These are phyloP conservation scores for Lacerta bilineata DNA, from an alignment of 2,797 vertebrate genomes.

Conservation along the genomic window DNA sequence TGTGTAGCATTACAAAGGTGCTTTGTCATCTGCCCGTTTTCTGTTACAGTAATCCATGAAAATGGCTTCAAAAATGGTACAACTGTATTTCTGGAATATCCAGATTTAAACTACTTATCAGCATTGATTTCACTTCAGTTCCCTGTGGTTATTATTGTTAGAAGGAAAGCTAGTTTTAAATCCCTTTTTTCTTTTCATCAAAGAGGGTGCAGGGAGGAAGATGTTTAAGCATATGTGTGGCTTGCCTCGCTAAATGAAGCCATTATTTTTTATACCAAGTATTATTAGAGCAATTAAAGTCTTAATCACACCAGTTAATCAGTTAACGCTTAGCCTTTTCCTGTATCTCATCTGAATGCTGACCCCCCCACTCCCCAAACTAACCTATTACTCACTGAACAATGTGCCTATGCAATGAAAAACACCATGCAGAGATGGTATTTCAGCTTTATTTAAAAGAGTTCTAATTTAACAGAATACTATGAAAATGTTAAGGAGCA, in stretches of 20 bases:
- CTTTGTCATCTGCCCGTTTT: too few relatives aligned
- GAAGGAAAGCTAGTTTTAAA: background rate
- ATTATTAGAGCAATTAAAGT: constrained; percentile 23
- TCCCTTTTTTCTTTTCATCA: background rate
- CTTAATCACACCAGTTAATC: constrained; percentile 10
- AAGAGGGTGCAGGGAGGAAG: background rate
- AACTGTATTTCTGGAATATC: too few relatives aligned
- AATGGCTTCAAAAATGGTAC: too few relatives aligned
- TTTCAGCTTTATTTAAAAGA: background rate
- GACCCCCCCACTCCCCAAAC: background rate
- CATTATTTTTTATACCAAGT: background rate
- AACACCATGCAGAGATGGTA: background rate
- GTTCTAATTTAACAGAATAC: background rate
- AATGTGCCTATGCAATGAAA: background rate
- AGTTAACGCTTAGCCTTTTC: background rate
- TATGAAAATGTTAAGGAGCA: constrained; percentile 12
- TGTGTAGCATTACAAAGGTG: too few relatives aligned
- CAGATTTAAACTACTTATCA: too few relatives aligned
- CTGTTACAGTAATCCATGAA: too few relatives aligned
- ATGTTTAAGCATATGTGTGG: background rate
- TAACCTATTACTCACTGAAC: background rate
- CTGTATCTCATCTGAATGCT: background rate
- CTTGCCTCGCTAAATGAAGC: background rate
- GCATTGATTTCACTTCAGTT: background rate
- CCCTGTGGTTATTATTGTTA: background rate